These are phyloP conservation scores for Hypselothyrea guttata DNA, from an alignment of 2,888 invertebrate species.

Conservation along the genomic window DNA sequence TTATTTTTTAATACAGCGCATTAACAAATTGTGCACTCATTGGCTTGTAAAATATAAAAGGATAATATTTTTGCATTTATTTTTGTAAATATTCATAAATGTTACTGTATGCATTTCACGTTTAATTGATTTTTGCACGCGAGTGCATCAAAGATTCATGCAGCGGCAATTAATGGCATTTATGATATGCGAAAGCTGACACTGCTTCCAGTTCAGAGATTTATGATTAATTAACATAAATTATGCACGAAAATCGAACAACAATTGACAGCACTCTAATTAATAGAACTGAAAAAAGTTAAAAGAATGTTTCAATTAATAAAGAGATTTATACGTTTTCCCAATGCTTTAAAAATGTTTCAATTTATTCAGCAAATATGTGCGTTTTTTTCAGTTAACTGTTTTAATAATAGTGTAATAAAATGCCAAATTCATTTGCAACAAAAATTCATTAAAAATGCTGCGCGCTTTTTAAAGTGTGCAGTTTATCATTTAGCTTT, in stretches of 20 bases:
- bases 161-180: slow-evolving; percentile 67
- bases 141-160: slow-evolving; percentile 73
- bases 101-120: slow-evolving; percentile 44
- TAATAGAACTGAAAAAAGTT: too few relatives aligned
- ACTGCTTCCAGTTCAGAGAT: slow-evolving; percentile 3
- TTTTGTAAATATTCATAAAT: too few relatives aligned
- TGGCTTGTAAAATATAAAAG: slow-evolving; percentile 18
- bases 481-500: neutral
- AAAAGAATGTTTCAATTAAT: neutral
- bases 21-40: slow-evolving; percentile 47
- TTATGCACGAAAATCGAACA: slow-evolving; percentile 39
- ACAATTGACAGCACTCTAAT: slow-evolving; percentile 13
- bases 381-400: too few relatives aligned
- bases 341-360: neutral
- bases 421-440: too few relatives aligned
- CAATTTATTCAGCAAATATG: too few relatives aligned
- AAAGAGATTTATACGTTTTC: too few relatives aligned
- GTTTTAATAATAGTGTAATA: too few relatives aligned
- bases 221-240: slow-evolving; percentile 42
- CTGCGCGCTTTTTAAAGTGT: neutral
- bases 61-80: neutral
- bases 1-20: slow-evolving; percentile 48
- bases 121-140: slow-evolving; percentile 71
- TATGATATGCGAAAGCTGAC: slow-evolving; percentile 29
- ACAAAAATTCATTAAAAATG: neutral